A percentile compares a stretch with the other conserved stretches of the same genome.
Evolutionary conservation across 2,888 invertebrate species (phyloP).

Genomic region (Rhagium mordax): DNA sequence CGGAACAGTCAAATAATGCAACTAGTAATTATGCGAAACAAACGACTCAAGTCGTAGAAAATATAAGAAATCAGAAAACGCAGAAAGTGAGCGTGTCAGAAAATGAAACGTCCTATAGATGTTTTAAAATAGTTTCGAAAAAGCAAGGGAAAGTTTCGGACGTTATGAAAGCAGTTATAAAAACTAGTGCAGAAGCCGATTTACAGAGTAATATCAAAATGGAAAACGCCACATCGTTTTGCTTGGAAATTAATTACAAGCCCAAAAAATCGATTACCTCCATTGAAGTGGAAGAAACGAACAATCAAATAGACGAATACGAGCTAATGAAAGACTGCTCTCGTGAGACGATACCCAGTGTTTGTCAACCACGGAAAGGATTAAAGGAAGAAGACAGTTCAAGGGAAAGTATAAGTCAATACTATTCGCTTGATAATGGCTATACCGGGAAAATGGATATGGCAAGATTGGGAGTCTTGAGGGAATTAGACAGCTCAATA

Average conservation of each 20-base stretch:
- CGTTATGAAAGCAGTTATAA: constrained; percentile 5
- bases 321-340: constrained; percentile 56
- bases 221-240: constrained; percentile 31
- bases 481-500: background rate
- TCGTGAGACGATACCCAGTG: constrained; percentile 34
- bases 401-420: background rate
- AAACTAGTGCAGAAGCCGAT: background rate
- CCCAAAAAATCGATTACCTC: constrained; percentile 1
- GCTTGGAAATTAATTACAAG: constrained; percentile 37
- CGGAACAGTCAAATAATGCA: background rate
- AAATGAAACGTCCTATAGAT: background rate
- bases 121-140: constrained; percentile 9
- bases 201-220: constrained; percentile 23
- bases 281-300: constrained; percentile 15
- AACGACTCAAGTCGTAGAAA: background rate
- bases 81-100: background rate
- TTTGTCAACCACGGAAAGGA: constrained; percentile 24
- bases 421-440: background rate
- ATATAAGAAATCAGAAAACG: background rate
- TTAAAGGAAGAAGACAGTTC: background rate
- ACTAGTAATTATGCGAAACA: background rate
- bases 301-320: constrained; percentile 41
- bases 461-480: background rate
- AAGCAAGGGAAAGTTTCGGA: constrained; percentile 23
- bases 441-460: background rate